Conservation (phyloP, 2,888 invertebrate genomes). For the Hypena proboscidalis region DNA sequence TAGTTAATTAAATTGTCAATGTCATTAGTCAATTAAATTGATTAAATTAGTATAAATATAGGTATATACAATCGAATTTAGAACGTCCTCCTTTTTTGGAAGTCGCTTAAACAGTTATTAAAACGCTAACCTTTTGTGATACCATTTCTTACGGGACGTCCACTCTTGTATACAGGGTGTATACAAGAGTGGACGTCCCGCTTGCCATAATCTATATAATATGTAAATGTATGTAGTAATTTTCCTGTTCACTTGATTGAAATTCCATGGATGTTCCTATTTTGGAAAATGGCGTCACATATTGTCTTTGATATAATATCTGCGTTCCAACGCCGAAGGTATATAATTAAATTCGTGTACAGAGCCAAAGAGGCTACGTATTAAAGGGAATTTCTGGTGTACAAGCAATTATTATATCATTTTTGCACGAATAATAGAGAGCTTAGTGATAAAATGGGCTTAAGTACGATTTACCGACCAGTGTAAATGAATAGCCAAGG, state of each 20-base stretch:
- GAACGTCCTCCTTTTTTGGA: no score
- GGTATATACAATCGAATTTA: no score
- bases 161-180: constrained; percentile 1
- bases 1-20: no score
- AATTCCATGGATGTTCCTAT: constrained; percentile 36
- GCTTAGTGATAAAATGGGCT: constrained; percentile 52
- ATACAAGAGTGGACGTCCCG: neutral
- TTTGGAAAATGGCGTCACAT: constrained; percentile 44
- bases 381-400: constrained; percentile 11
- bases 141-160: no score
- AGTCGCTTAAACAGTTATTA: no score
- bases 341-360: constrained; percentile 55
- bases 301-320: constrained; percentile 53
- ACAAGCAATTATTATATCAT: constrained; percentile 23
- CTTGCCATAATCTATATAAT: neutral
- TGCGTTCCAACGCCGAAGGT: constrained; percentile 39
- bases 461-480: no score
- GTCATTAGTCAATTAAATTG: no score
- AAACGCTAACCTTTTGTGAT: no score
- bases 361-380: constrained; percentile 16
- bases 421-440: no score
- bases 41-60: no score
- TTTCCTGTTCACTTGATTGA: constrained; percentile 12
- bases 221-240: no score
- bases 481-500: no score